A percentile compares a stretch with the other conserved stretches of the same genome.
phyloP scores from a whole-genome alignment of 2,113 vertebrate species.

The Rhea americana region DNA sequence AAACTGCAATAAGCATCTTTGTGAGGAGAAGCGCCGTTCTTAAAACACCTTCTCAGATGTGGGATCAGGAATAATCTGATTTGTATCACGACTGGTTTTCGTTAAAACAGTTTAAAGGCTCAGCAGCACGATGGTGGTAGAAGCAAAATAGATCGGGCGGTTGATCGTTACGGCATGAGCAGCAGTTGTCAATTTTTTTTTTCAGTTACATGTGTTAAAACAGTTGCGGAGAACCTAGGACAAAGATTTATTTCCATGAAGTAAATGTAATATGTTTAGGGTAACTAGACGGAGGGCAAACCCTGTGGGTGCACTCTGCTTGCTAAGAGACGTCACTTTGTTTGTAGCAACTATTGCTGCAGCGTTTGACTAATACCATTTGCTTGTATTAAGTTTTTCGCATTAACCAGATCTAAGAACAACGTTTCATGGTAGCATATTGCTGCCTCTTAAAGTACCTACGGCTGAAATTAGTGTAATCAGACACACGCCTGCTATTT shows the following conservation, averaged over 20 bases:
- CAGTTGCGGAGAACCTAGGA: not conserved
- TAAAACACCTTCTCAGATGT: accelerated
- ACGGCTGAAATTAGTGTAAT: accelerated
- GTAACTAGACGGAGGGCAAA: not conserved
- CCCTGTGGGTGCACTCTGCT: accelerated
- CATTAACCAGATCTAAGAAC: accelerated
- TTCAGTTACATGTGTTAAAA: not conserved
- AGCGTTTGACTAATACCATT: accelerated
- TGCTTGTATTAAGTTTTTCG: not conserved
- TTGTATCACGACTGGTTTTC: accelerated
- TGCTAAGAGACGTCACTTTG: accelerated
- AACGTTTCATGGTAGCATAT: accelerated
- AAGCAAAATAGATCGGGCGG: not conserved
- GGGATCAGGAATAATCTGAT: too few relatives aligned
- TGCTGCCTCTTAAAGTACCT: too few relatives aligned
- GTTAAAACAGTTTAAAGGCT: not conserved
- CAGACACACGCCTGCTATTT: accelerated
- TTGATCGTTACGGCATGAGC: accelerated
- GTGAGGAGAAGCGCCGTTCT: accelerated
- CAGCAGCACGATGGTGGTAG: accelerated
- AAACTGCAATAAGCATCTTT: not conserved
- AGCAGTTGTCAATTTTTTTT: too few relatives aligned
- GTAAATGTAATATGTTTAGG: not conserved
- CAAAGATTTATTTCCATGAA: not conserved
- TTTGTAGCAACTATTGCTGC: accelerated